Conservation (phyloP, 2,797 vertebrate species). For the Diceros bicornis region DNA sequence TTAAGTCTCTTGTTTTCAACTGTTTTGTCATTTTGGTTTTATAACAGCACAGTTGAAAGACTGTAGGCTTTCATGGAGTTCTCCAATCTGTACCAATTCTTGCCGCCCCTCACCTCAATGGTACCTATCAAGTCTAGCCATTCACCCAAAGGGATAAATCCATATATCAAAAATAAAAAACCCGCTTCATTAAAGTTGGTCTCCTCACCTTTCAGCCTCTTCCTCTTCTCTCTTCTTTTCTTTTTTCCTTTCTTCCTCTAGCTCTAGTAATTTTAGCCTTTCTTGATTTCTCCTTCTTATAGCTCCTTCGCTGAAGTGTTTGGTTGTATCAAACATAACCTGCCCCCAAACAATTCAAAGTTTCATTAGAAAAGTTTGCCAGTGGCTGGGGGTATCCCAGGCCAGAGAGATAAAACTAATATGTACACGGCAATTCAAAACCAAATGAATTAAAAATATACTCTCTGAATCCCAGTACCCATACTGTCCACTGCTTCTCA, state of each 20-base stretch:
- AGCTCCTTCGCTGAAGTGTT: slow-evolving; percentile 89
- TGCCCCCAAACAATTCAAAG: slow-evolving; percentile 86
- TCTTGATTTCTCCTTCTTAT: slow-evolving; percentile 88
- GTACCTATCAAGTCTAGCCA: background rate
- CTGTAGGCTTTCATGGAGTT: background rate
- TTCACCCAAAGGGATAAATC: slow-evolving; percentile 9
- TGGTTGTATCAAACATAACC: slow-evolving; percentile 89
- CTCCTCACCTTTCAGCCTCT: slow-evolving; percentile 88
- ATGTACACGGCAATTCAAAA: background rate
- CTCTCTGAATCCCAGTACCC: background rate
- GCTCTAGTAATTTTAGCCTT: slow-evolving; percentile 89
- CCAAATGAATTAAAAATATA: slow-evolving; percentile 29
- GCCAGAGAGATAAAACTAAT: slow-evolving; percentile 19
- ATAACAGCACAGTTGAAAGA: slow-evolving; percentile 33
- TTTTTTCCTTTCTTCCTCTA: slow-evolving; percentile 87
- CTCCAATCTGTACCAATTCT: background rate
- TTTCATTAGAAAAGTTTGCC: slow-evolving; percentile 70
- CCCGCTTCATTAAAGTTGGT: slow-evolving; percentile 64
- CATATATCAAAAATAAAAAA: slow-evolving; percentile 61
- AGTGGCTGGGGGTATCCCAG: background rate
- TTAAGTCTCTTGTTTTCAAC: slow-evolving; percentile 11
- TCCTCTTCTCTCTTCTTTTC: slow-evolving; percentile 85
- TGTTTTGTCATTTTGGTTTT: slow-evolving; percentile 29
- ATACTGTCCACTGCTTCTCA: background rate
- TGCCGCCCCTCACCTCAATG: background rate